Conservation (phyloP, 2,113 vertebrate species). For the Cervus canadensis region DNA sequence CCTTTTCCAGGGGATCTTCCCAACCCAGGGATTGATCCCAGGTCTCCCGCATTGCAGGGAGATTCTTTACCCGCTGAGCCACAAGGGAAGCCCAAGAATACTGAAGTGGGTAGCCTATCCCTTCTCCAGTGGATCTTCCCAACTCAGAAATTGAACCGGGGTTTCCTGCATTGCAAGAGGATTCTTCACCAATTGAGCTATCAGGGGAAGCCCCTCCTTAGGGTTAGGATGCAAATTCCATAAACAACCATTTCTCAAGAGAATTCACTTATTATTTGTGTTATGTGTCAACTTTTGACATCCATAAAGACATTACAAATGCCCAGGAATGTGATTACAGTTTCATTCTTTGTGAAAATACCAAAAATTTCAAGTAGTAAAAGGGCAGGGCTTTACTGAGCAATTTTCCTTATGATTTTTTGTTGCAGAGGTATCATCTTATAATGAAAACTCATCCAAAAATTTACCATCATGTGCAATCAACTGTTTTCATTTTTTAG, state of each 20-base stretch:
- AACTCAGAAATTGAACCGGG: fast-evolving
- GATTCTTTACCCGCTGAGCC: not conserved
- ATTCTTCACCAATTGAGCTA: not conserved
- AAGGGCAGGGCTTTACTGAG: not conserved
- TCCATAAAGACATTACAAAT: not conserved
- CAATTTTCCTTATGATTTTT: not conserved
- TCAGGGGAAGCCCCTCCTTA: not conserved
- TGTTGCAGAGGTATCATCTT: not conserved
- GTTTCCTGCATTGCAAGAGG: not conserved
- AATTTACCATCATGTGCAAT: not conserved
- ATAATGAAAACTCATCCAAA: not conserved
- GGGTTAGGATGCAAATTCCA: not conserved
- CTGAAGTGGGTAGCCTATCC: not conserved
- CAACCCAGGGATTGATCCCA: fast-evolving
- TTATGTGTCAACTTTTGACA: not conserved
- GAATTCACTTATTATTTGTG: not conserved
- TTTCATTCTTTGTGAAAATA: not conserved
- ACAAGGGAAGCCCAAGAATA: not conserved
- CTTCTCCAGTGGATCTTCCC: not conserved
- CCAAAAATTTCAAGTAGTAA: not conserved
- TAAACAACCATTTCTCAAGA: not conserved
- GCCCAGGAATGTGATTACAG: not conserved
- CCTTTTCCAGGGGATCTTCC: not conserved
- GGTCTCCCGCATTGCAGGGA: fast-evolving
- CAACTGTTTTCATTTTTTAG: not conserved